A percentile compares a stretch with the other conserved stretches of the same genome.
phyloP scores from a whole-genome alignment of 37 sponge, comb jelly and placozoan genomes.

The Agelas oroides region DNA sequence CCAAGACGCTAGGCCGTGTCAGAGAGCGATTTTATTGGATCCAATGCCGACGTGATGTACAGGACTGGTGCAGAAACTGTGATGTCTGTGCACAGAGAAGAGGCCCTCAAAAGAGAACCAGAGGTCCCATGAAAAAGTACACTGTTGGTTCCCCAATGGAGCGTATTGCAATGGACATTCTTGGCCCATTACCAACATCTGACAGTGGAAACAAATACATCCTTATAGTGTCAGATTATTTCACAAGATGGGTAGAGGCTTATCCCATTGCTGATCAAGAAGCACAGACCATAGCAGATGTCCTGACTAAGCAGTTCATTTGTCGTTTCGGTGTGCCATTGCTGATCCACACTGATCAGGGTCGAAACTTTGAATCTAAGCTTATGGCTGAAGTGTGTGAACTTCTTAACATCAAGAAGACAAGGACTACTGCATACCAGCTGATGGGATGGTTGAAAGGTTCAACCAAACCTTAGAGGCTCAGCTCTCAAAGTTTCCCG shows the following conservation, averaged over 20 bases:
- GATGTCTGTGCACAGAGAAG: constrained; percentile 31
- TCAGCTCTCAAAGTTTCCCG: constrained; percentile 12
- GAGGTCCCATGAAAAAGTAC: constrained; percentile 21
- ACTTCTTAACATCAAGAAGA: not conserved
- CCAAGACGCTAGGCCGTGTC: constrained; percentile 17
- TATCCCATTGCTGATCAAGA: not conserved
- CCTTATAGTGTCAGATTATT: not conserved
- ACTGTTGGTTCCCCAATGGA: too few species aligned
- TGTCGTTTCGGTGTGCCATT: not conserved
- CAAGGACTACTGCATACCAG: constrained; percentile 1
- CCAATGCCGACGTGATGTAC: not conserved
- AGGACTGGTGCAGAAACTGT: constrained; percentile 28
- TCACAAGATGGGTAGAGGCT: not conserved
- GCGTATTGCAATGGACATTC: constrained; percentile 34
- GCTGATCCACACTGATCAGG: not conserved
- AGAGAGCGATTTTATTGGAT: constrained; percentile 34
- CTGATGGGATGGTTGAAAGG: constrained; percentile 54
- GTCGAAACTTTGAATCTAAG: not conserved
- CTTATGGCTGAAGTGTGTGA: not conserved
- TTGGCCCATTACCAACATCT: constrained; percentile 14
- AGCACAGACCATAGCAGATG: not conserved
- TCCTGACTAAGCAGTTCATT: not conserved
- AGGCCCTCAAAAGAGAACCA: not conserved
- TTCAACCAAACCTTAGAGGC: constrained; percentile 37
- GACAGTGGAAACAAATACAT: not conserved